Evolutionary conservation across 2,113 vertebrate genomes (phyloP), one percentile per base, ranked within the genome.

Genomic region (Larimichthys crocea): DNA sequence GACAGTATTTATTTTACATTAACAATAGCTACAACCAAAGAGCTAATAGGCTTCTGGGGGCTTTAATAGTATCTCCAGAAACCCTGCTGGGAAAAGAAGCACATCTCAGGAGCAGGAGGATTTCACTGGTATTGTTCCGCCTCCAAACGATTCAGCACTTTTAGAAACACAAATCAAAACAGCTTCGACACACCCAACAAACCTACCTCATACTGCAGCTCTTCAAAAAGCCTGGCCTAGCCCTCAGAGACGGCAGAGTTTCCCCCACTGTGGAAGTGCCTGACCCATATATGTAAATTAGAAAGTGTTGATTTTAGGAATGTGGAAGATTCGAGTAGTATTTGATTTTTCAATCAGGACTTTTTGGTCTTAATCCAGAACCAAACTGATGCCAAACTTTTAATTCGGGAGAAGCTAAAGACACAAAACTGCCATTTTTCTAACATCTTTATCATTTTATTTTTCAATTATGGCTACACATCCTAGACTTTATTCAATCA

Each of bases 191-290:
- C 95, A 97, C 97, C 95, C 96, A 97, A 96, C 96, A 97, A 96
- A 97, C 96, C 96, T 97, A 96, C 96, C 96, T 97, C 95, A 98
- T 96, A 95, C 97, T 97, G 92, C 97, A 98, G 95, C 98, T 96
- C 94, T 98, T 97, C 95, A 98, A 97, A 97, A 96, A 97, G 96
- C 93, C 96, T 96, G 93, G 95, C 95, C 93, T 96, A 82, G 89
- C 62, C 77, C 44, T 22, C 49, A 31, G 68, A 56, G 70, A 78
- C 65, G 64, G 49, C 46, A 22, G 24, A 29, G 63, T 14, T 46
- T 24, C 52, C 24, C 61, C 63, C 55, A 22, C 29, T 16, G 77
- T 61, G 60, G 60, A 60, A 29, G 52, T 19, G 95, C 93, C 92
- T 96, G 95, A 85, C 79, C 79, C 71, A 79, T 95, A 95, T 96